A percentile compares a stretch with the other conserved stretches of the same genome.
Conservation (phyloP, 2,888 invertebrate genomes). For the Stenolophus ochropezus region DNA sequence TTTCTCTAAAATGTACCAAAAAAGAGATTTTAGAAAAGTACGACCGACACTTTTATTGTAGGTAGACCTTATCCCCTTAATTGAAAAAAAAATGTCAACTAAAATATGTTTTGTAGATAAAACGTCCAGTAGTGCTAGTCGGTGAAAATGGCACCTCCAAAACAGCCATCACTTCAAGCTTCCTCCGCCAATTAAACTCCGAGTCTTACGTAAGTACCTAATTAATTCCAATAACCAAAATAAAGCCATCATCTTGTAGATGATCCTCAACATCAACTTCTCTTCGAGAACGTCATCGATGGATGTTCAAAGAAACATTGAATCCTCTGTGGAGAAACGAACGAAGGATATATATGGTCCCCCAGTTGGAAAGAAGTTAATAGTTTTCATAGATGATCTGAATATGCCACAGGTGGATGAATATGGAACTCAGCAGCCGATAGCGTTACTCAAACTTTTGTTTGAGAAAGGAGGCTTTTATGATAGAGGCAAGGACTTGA, state of each 20-base stretch:
- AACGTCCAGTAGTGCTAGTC: constrained; percentile 87
- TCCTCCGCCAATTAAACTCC: constrained; percentile 82
- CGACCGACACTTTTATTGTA: too few species aligned
- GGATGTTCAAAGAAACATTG: constrained; percentile 91
- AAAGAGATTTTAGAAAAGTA: too few species aligned
- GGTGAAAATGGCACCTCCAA: constrained; percentile 96
- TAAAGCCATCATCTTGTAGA: constrained; percentile 72
- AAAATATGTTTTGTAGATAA: constrained; percentile 73
- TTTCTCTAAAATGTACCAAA: too few species aligned
- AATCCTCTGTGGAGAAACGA: constrained; percentile 91
- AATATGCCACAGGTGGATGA: constrained; percentile 93
- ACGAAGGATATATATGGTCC: constrained; percentile 94
- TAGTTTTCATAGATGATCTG: constrained; percentile 95
- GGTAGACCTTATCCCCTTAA: neutral
- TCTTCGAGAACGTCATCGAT: constrained; percentile 93
- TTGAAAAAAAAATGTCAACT: neutral
- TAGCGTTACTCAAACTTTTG: constrained; percentile 92
- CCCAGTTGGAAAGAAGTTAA: constrained; percentile 90
- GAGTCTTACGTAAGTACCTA: constrained; percentile 79
- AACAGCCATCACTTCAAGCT: constrained; percentile 91
- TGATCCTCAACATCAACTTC: constrained; percentile 90
- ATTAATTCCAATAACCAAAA: neutral
- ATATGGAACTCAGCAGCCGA: constrained; percentile 95
- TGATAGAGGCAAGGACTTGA: constrained; percentile 90
- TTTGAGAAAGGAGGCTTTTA: constrained; percentile 93